Evolutionary conservation across 2,888 invertebrate genomes (phyloP), one percentile per base, ranked within the genome.

Genomic region (Troilus luridus): DNA sequence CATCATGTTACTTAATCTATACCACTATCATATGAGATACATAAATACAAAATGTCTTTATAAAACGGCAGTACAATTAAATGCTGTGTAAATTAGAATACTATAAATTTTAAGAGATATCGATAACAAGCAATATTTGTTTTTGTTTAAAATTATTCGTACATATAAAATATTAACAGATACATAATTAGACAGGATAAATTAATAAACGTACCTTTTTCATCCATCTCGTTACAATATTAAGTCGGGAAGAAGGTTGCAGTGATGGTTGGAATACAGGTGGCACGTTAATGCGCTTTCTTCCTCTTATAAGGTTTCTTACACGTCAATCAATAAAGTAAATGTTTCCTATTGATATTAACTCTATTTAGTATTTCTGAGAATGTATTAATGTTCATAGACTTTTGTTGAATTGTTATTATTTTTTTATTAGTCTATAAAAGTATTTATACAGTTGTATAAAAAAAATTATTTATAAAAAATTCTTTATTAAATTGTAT

Each of bases 271-370:
- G 41, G 14, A 72, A 72, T 81, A 81, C 81, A 56, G 85, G 85
- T 85, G 85, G 56, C n/a, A 19, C 41, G 56, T 85, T 85, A 85
- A 85, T 85, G 85, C 85, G 85, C 85, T 85, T 85, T 85, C 56
- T 85, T 85, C 11, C 17, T 56, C 85, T 85, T 85, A 0, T 85
- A 85, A 56, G 85, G 85, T 85, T 85, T 85, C 85, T 54, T n/a
- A n/a, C 72, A 41, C 27, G 27, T 27, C 72, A 77, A 77, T 77
- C 72, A 27, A 77, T 77, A 77, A 77, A 77, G 72, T 77, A 17
- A 17, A 41, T 41, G 72, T 77, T 77, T 77, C 72, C 8, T 17
- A 17, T 77, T 24, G 24, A 24, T 24, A 24, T 24, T 14, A 67
- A 67, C 24, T 14, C 67, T 27, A 77, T 27, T 77, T 77, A 14